These are phyloP conservation scores for Episyrphus balteatus DNA, from an alignment of 1,140 invertebrate genomes.

Conservation along the genomic window DNA sequence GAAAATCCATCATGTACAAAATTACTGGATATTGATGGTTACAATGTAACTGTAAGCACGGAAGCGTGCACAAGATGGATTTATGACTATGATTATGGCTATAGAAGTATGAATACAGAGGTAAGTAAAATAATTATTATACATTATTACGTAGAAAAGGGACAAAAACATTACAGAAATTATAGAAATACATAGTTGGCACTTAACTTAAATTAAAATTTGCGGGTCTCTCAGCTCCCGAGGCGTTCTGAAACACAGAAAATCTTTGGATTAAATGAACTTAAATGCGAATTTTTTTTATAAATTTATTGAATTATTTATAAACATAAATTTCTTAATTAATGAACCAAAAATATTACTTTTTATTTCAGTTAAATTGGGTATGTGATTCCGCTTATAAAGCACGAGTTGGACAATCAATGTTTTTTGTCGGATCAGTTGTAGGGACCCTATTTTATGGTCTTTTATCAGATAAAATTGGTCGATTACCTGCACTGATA, in stretches of 20 bases:
- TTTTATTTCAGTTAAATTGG: slow-evolving; percentile 43
- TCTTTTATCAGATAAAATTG: slow-evolving; percentile 45
- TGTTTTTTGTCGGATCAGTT: slow-evolving; percentile 49
- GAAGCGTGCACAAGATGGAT: slow-evolving; percentile 39
- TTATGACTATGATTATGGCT: slow-evolving; percentile 41
- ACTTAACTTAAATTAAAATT: too few relatives aligned
- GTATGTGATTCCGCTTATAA: slow-evolving; percentile 48
- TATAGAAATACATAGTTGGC: background rate
- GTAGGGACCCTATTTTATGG: slow-evolving; percentile 48
- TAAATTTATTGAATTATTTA: background rate
- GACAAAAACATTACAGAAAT: background rate
- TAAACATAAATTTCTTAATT: background rate
- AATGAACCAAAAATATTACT: background rate
- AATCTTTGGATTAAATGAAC: too few relatives aligned
- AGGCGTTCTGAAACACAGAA: too few relatives aligned
- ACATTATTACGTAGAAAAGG: too few relatives aligned
- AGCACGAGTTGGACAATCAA: slow-evolving; percentile 45
- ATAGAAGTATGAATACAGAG: slow-evolving; percentile 45
- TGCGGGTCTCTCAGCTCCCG: too few relatives aligned
- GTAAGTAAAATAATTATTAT: slow-evolving; percentile 22
- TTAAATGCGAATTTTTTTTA: too few relatives aligned
- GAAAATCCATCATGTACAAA: slow-evolving; percentile 27
- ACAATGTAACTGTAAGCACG: slow-evolving; percentile 21
- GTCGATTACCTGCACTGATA: slow-evolving; percentile 46
- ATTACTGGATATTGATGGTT: slow-evolving; percentile 15